Percentiles rank a stretch among this genome's conserved stretches.
Conservation (phyloP, 2,888 invertebrate species). For the Diaphora mendica region DNA sequence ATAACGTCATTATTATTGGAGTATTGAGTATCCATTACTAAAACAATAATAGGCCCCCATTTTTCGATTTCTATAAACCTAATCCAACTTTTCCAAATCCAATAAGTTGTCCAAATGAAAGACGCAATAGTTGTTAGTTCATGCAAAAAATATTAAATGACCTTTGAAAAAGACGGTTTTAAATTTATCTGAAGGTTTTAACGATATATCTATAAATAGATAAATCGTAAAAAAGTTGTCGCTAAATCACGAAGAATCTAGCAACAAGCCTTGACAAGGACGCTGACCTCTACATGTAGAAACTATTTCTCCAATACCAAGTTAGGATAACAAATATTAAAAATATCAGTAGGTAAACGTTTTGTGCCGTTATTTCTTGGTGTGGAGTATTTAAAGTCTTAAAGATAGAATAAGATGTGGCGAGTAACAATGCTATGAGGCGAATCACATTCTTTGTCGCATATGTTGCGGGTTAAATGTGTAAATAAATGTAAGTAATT, state of each 20-base stretch:
- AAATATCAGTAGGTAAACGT: background rate
- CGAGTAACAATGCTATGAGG: background rate
- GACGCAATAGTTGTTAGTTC: background rate
- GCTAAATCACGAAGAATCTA: conserved; percentile 4
- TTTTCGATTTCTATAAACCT: background rate
- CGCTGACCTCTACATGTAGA: conserved; percentile 11
- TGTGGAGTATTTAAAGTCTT: background rate
- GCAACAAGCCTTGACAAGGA: conserved; percentile 14
- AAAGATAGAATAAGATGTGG: background rate
- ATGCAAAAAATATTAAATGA: background rate
- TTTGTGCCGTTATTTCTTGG: background rate
- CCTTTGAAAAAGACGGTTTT: background rate
- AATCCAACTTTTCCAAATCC: background rate
- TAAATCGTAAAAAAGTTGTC: background rate
- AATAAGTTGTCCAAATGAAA: background rate
- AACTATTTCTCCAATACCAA: background rate
- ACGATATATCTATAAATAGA: background rate
- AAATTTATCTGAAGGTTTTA: background rate
- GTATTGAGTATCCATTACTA: background rate
- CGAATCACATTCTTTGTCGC: background rate
- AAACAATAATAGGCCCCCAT: background rate
- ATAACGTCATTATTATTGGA: background rate
- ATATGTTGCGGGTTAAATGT: background rate
- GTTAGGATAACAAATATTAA: conserved; percentile 8
- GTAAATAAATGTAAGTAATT: background rate